Evolutionary conservation across 1,140 invertebrate species (phyloP).

Genomic region (Anastatus disparis): DNA sequence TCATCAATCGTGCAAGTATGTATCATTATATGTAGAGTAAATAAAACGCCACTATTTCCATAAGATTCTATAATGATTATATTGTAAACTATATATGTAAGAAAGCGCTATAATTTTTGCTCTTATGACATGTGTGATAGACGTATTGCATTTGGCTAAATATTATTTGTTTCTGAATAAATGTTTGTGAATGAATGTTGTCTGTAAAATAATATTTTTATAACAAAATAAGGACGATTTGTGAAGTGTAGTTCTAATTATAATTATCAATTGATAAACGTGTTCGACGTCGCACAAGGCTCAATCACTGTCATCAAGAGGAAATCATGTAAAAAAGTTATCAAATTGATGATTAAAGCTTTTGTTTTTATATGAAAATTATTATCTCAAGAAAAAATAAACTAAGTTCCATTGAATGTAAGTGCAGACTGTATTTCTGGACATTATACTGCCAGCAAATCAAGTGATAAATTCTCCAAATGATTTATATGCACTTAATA

Average conservation of each 20-base stretch:
- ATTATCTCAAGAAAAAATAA: not conserved
- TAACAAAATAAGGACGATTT: constrained; percentile 49
- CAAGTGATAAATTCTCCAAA: constrained; percentile 28
- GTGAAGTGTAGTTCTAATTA: constrained; percentile 41
- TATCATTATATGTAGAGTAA: constrained; percentile 37
- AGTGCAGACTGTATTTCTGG: not conserved
- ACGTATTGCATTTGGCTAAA: constrained; percentile 35
- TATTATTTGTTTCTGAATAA: constrained; percentile 40
- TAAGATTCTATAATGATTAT: constrained; percentile 45
- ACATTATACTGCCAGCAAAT: constrained; percentile 47
- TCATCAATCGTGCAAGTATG: constrained; percentile 14
- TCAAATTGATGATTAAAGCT: constrained; percentile 10
- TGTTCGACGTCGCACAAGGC: constrained; percentile 24
- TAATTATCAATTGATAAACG: constrained; percentile 19
- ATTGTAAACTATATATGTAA: constrained; percentile 42
- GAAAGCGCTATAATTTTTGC: constrained; percentile 36
- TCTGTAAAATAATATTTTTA: constrained; percentile 67
- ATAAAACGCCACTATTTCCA: constrained; percentile 41
- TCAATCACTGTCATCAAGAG: constrained; percentile 16
- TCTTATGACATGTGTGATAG: constrained; percentile 38
- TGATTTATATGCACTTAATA: not conserved
- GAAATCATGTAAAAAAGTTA: constrained; percentile 17
- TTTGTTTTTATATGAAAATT: constrained; percentile 24
- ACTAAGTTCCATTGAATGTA: constrained; percentile 13
- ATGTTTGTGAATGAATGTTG: constrained; percentile 39